Evolutionary conservation across 1,140 invertebrate genomes (phyloP).

Genomic region (Zaprionus lachaisei): DNA sequence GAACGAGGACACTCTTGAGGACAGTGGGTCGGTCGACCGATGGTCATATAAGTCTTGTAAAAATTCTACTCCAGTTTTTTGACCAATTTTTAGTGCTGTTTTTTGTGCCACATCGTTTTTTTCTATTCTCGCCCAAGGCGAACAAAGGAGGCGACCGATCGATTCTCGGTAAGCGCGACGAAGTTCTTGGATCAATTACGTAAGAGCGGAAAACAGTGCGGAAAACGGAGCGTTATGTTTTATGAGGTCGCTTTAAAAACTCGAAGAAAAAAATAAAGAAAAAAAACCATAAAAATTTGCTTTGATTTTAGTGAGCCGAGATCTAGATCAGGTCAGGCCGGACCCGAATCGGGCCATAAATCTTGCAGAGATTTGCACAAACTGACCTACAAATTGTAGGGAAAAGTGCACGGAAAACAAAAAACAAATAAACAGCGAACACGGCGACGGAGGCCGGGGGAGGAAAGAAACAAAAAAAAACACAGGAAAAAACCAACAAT

Average conservation of each 20-base stretch:
- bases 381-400: slow-evolving; percentile 54
- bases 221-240: slow-evolving; percentile 39
- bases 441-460: background rate
- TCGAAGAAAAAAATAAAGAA: slow-evolving; percentile 76
- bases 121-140: slow-evolving; percentile 1
- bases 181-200: slow-evolving; percentile 56
- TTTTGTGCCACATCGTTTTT: slow-evolving; percentile 69
- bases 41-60: slow-evolving; percentile 58
- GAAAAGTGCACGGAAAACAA: slow-evolving; percentile 6
- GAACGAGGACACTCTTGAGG: background rate
- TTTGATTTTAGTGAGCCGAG: slow-evolving; percentile 12
- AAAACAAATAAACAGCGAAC: slow-evolving; percentile 14
- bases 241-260: slow-evolving; percentile 59
- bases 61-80: slow-evolving; percentile 80
- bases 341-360: slow-evolving; percentile 51
- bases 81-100: slow-evolving; percentile 84
- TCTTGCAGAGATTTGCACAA: slow-evolving; percentile 18
- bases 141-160: slow-evolving; percentile 42
- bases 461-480: slow-evolving; percentile 18
- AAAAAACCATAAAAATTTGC: slow-evolving; percentile 76
- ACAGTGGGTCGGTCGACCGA: slow-evolving; percentile 30
- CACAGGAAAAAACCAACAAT: slow-evolving; percentile 34
- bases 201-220: slow-evolving; percentile 44
- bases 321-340: slow-evolving; percentile 69
- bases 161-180: slow-evolving; percentile 41